Conservation (phyloP, 2,888 invertebrate species). For the Drosophila multiciliata region DNA sequence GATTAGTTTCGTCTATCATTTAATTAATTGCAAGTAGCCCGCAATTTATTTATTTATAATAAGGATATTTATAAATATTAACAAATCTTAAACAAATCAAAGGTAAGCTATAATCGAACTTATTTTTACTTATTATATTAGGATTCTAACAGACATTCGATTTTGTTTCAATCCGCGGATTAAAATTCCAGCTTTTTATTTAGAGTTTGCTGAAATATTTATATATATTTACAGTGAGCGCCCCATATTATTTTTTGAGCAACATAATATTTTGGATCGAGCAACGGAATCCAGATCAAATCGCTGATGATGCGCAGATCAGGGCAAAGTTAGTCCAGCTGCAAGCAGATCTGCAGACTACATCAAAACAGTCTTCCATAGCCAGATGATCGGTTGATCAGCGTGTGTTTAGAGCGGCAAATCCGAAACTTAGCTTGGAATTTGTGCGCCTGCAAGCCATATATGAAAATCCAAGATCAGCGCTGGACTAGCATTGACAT, state of each 20-base stretch:
- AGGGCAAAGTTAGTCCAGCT: slow-evolving; percentile 68
- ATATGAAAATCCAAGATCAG: slow-evolving; percentile 68
- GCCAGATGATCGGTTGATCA: slow-evolving; percentile 58
- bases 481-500: slow-evolving; percentile 54
- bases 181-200: neutral
- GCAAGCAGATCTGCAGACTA: slow-evolving; percentile 18
- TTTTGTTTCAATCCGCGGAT: neutral
- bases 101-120: neutral
- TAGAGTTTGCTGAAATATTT: slow-evolving; percentile 8
- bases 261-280: slow-evolving; percentile 72
- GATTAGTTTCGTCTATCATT: slow-evolving; percentile 46
- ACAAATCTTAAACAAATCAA: neutral
- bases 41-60: slow-evolving; percentile 33
- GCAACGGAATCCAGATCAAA: slow-evolving; percentile 43
- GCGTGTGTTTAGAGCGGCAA: slow-evolving; percentile 66
- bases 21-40: slow-evolving; percentile 65
- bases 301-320: slow-evolving; percentile 44
- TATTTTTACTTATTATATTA: neutral
- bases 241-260: slow-evolving; percentile 47
- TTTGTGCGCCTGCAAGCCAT: slow-evolving; percentile 62
- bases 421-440: slow-evolving; percentile 75
- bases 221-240: slow-evolving; percentile 48
- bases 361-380: slow-evolving; percentile 27
- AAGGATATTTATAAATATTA: neutral
- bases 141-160: neutral